Base-by-base conservation (phyloP, 2,113 vertebrate genomes). In the Pterocles burchelli region DNA sequence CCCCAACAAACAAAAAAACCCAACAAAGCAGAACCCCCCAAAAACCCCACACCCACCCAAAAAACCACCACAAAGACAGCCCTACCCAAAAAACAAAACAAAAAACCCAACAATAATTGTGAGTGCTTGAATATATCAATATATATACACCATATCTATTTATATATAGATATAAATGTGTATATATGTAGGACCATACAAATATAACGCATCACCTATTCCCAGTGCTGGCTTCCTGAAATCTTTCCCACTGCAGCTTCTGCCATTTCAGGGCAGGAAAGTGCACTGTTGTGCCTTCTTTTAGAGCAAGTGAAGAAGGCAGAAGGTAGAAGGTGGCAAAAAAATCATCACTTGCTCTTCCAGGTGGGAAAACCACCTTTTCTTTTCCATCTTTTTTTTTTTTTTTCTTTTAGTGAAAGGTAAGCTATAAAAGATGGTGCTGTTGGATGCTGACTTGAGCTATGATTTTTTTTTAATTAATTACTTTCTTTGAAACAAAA, bases 71-170 rank as follows among this genome's bases (percentile, higher is more conserved):
- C 33, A 19, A 58, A n/a, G 38, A 41, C 38, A 41, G 10, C 38
- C 38, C 9, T 11, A 41, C 38, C 38, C 16, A 54, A 54, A 29
- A 31, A 55, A n/a, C n/a, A 58, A 58, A 29, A 33, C 17, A 11
- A 4, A 16, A 13, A 21, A 25, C 61, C 31, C 22, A 34, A 6
- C 65, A n/a, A 18, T 25, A n/a, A 7, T 20, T 21, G 17, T 29
- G 72, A 65, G 4, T n/a, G 14, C 41, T 57, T 61, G 17, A 68
- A 26, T 5, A 1, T 38, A 2, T n/a, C n/a, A 3, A 0, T 20
- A 1, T 46, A 16, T 19, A 24, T 13, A 33, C 11, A 1, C n/a
- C n/a, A n/a, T n/a, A n/a, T n/a, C n/a, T n/a, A n/a, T n/a, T n/a
- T n/a, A n/a, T 28, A 10, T 58, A 5, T 45, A 6, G 46, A 41